These are phyloP conservation scores for Characodon lateralis DNA, from an alignment of 2,797 vertebrate species.

Conservation along the genomic window DNA sequence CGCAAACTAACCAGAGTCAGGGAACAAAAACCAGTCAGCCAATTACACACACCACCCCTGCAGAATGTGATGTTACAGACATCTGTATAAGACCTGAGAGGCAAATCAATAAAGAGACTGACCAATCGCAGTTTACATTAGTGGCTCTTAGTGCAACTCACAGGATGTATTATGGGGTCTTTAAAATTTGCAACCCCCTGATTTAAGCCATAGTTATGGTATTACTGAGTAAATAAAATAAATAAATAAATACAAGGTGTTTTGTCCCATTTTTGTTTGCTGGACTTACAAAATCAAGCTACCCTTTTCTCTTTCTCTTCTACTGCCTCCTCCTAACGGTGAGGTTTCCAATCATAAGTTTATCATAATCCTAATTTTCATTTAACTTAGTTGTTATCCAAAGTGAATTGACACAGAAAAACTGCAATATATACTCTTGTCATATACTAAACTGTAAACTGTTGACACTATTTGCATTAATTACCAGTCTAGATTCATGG, in stretches of 20 bases:
- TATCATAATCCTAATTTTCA: background rate
- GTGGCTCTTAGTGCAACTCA: conserved; percentile 10
- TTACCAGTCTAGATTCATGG: background rate
- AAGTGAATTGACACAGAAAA: background rate
- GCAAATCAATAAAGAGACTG: conserved; percentile 25
- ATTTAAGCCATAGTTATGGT: too few relatives aligned
- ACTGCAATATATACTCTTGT: background rate
- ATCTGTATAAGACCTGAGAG: conserved; percentile 26
- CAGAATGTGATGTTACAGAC: conserved; percentile 25
- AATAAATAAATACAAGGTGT: background rate
- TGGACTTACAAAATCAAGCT: background rate
- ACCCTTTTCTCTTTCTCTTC: background rate
- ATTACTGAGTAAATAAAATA: background rate
- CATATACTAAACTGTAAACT: background rate
- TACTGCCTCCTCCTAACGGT: background rate
- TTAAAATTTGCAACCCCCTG: background rate
- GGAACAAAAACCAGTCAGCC: background rate
- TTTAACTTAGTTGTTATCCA: background rate
- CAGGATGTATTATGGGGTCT: background rate
- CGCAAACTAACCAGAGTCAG: conserved; percentile 3
- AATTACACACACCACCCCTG: conserved; percentile 7
- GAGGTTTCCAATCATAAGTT: background rate
- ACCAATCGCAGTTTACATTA: conserved; percentile 11
- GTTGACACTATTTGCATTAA: background rate
- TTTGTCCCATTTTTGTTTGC: background rate